These are phyloP conservation scores for Cephus sareptanus DNA, from an alignment of 2,888 invertebrate species.

Conservation along the genomic window DNA sequence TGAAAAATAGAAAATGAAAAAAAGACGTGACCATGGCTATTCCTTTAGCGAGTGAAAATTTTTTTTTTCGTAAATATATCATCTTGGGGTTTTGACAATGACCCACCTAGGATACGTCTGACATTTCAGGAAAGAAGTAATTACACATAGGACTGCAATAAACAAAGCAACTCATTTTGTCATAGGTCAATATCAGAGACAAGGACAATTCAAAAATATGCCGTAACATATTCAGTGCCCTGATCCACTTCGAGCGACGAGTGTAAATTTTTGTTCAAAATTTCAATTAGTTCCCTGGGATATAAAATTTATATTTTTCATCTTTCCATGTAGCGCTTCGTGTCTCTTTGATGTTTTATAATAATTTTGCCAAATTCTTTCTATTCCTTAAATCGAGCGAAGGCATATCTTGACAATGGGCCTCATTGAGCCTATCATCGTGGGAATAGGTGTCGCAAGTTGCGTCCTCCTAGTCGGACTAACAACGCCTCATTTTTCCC, in stretches of 20 bases:
- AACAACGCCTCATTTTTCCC: slow-evolving; percentile 5
- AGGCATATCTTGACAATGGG: slow-evolving; percentile 41
- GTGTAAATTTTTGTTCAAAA: neutral
- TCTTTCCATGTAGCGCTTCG: neutral
- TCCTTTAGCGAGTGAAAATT: neutral
- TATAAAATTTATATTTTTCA: neutral
- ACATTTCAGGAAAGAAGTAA: neutral
- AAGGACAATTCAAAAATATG: neutral
- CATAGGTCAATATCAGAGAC: neutral
- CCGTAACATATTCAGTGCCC: neutral
- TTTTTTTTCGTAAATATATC: neutral
- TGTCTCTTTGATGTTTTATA: neutral
- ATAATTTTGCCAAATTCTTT: neutral
- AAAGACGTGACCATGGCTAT: neutral
- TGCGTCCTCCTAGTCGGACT: neutral
- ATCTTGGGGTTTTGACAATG: neutral
- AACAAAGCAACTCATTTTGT: neutral
- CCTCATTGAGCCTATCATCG: slow-evolving; percentile 40
- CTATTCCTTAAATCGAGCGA: neutral
- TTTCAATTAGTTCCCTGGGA: neutral
- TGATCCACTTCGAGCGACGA: neutral
- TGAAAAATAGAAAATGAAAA: neutral
- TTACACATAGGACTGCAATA: neutral
- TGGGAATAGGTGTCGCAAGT: slow-evolving; percentile 21
- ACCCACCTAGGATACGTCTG: neutral